Base-by-base conservation (phyloP, 1,140 invertebrate species). In the Metaphire vulgaris region DNA sequence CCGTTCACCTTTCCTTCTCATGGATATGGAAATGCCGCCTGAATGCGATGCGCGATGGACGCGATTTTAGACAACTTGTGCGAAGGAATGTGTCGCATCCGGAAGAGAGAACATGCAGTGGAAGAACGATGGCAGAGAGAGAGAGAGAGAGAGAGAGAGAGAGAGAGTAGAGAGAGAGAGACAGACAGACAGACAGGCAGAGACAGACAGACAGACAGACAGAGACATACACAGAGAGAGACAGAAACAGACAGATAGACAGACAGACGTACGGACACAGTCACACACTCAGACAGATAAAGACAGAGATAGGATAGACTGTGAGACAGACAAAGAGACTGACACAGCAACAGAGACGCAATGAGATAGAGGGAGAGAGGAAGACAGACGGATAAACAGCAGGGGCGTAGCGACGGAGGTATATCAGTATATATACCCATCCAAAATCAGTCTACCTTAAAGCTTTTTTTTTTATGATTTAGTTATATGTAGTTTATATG, bases 81-180 rank as follows among this genome's bases (percentile, higher is more conserved):
- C 41, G 6, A 6, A 56, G 41, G 41, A 12, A 56, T 56, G 41
- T 21, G 21, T 56, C 41, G 21, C 6, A 56, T 21, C 41, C 6
- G 41, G 41, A 56, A 56, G 41, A 56, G 41, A 56, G 41, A 56
- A 21, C 41, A 56, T 12, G 41, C 6, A 21, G 21, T 6, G 21
- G 41, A 56, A 21, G 21, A 21, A 56, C 6, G 21, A 21, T 12
- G 41, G 21, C 6, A 56, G 41, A 56, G 41, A 56, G 41, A 56
- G 70, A 33, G 70, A 33, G 70, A 33, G 70, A 33, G 70, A 33
- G 70, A 33, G 31, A 33, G 70, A 1, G 70, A 33, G 70, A 1
- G 69, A 29, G 69, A 29, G 30, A 29, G 69, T 71, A 33, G 70
- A 32, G 70, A 33, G 70, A 1, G 70, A 33, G 70, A 1, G 70